These are phyloP conservation scores for Adelges cooleyi DNA, from an alignment of 1,140 invertebrate species.

Conservation along the genomic window DNA sequence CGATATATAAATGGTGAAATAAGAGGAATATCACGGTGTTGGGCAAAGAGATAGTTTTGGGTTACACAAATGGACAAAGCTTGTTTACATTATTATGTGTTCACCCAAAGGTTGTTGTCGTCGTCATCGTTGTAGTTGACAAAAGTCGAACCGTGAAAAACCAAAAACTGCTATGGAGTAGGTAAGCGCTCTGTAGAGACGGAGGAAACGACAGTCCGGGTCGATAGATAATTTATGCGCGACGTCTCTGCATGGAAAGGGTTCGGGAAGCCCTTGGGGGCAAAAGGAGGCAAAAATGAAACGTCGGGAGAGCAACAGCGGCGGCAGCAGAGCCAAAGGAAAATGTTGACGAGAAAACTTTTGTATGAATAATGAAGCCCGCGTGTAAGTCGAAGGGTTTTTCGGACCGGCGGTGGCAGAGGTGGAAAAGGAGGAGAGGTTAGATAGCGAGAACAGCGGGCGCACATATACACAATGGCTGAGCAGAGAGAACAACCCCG, in stretches of 20 bases:
- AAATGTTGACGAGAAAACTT: slow-evolving; percentile 28
- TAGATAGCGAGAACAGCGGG: slow-evolving; percentile 10
- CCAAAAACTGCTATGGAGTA: too few species aligned
- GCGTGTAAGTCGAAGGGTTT: slow-evolving; percentile 22
- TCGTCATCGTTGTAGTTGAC: too few species aligned
- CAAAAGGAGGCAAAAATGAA: slow-evolving; percentile 21
- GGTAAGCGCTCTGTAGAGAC: too few species aligned
- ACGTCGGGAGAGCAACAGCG: background rate
- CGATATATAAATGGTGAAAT: too few species aligned
- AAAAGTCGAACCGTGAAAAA: too few species aligned
- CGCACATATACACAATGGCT: slow-evolving; percentile 1
- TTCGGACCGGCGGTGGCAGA: background rate
- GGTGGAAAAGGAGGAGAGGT: background rate
- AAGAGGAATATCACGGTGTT: too few species aligned
- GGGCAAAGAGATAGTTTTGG: too few species aligned
- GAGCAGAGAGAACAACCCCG: background rate
- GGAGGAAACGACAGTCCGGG: background rate
- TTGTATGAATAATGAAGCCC: slow-evolving; percentile 29
- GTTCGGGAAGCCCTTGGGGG: background rate
- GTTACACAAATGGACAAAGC: too few species aligned
- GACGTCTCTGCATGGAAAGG: slow-evolving; percentile 13
- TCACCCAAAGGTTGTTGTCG: too few species aligned
- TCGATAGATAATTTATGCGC: slow-evolving; percentile 27
- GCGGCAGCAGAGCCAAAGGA: slow-evolving; percentile 3
- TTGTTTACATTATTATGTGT: too few species aligned